phyloP scores from a whole-genome alignment of 2,113 vertebrate genomes.

The Saccopteryx leptura region DNA sequence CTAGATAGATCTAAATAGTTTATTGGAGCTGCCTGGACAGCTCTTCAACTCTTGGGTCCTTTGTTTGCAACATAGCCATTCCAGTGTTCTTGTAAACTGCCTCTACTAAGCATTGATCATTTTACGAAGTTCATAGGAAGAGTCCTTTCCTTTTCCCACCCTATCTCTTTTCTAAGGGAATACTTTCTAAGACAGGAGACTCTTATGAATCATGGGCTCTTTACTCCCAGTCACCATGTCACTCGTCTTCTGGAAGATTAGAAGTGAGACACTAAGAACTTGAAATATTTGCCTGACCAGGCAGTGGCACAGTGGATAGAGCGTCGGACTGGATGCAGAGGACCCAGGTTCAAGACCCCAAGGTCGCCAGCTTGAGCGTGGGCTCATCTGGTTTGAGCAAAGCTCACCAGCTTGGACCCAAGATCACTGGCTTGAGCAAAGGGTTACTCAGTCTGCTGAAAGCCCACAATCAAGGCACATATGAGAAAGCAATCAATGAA shows the following conservation, averaged over 20 bases:
- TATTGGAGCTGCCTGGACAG: background rate
- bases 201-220: background rate
- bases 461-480: too few species aligned
- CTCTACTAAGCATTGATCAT: background rate
- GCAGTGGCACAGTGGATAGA: too few species aligned
- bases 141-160: slow-evolving; percentile 10
- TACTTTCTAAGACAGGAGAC: slow-evolving; percentile 1
- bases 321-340: too few species aligned
- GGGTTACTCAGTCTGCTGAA: too few species aligned
- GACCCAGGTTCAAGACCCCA: too few species aligned
- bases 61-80: background rate
- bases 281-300: background rate
- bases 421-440: too few species aligned
- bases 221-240: background rate
- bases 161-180: background rate
- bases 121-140: background rate
- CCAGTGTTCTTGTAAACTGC: background rate
- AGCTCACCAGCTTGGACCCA: too few species aligned
- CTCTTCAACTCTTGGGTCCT: background rate
- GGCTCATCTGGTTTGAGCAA: too few species aligned
- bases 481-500: too few species aligned
- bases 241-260: slow-evolving; percentile 32
- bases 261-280: slow-evolving; percentile 8
- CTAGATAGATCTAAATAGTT: background rate
- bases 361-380: too few species aligned